Conservation (phyloP, 1,140 invertebrate species). For the Brachionus koreanus region DNA sequence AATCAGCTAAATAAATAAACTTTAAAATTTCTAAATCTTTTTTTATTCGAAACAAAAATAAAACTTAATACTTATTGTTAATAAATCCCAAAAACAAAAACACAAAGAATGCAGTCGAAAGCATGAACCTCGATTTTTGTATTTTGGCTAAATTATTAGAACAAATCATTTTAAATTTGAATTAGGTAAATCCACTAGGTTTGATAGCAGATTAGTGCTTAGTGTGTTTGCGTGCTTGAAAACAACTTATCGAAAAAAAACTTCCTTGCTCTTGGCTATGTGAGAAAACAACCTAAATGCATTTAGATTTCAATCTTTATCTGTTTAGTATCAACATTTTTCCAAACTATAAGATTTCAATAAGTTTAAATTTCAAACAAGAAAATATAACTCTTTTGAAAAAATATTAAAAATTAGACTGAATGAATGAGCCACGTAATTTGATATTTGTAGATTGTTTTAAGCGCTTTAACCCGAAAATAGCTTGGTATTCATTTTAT, state of each 20-base stretch:
- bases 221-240: neutral
- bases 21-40: neutral
- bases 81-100: neutral
- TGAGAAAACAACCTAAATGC: neutral
- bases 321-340: neutral
- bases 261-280: neutral
- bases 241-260: neutral
- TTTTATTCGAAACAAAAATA: neutral
- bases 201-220: neutral
- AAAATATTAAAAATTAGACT: neutral
- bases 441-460: neutral
- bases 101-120: neutral
- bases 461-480: slow-evolving; percentile 5
- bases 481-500: neutral
- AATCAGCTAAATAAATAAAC: neutral
- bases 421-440: neutral
- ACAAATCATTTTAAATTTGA: neutral
- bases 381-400: neutral
- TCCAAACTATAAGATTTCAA: neutral
- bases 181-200: neutral
- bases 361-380: neutral
- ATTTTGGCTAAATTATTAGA: neutral
- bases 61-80: neutral
- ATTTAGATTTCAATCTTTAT: neutral
- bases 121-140: neutral